Conservation (phyloP, 2,888 invertebrate species). For the Luperina testacea region DNA sequence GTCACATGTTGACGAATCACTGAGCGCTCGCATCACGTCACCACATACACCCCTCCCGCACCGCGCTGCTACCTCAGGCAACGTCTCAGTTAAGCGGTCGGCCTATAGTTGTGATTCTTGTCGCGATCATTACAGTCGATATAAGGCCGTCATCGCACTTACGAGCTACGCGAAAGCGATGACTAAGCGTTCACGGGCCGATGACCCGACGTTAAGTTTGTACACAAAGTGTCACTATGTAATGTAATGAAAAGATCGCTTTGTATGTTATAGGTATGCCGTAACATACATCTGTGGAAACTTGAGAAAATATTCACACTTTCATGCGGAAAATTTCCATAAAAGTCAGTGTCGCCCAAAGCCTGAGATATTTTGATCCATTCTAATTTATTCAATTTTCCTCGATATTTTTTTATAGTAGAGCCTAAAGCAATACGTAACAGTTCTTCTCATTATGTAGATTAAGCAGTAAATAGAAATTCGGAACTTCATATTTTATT, state of each 20-base stretch:
- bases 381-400: neutral
- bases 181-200: conserved; percentile 72
- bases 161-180: conserved; percentile 72
- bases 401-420: neutral
- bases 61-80: too few relatives aligned
- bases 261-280: conserved; percentile 8
- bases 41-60: too few relatives aligned
- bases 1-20: too few relatives aligned
- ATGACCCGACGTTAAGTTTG: conserved; percentile 73
- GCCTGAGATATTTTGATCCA: neutral
- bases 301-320: conserved; percentile 29
- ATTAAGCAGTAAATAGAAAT: conserved; percentile 23
- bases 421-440: conserved; percentile 8
- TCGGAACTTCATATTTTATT: conserved; percentile 6
- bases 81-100: too few relatives aligned
- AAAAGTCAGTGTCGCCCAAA: neutral
- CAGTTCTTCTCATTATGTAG: conserved; percentile 14
- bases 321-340: conserved; percentile 3
- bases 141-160: conserved; percentile 61
- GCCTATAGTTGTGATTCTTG: conserved; percentile 64
- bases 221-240: conserved; percentile 56
- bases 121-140: conserved; percentile 61
- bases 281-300: conserved; percentile 29
- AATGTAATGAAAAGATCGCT: conserved; percentile 53
- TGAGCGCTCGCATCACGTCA: too few relatives aligned